Evolutionary conservation across 1,140 invertebrate species (phyloP), one percentile per base, ranked within the genome.

Genomic region (Arctopsyche grandis): DNA sequence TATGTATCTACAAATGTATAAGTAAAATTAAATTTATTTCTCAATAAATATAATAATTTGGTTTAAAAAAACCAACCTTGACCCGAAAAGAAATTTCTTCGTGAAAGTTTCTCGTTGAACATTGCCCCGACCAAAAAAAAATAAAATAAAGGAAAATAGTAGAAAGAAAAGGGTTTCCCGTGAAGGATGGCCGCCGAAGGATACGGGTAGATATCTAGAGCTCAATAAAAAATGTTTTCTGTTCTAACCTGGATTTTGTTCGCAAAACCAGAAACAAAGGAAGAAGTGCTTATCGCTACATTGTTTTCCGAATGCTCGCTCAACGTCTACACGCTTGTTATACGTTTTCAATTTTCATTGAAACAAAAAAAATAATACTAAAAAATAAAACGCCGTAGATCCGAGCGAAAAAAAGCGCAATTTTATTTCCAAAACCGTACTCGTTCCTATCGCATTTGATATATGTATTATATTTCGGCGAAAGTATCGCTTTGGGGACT

Each of bases 201-300:
- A 74, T 74, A 74, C 26, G 71, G 71, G 71, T 74, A 44, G 46
- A 56, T 74, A 74, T 74, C 71, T 74, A n/a, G 52, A 56, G 26
- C 71, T 74, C 71, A 38, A 74, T 74, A 74, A 74, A 74, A 74
- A 74, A 74, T 58, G 48, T 58, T 74, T 46, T 58, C 71, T 58
- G 16, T 21, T 71, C 44, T 46, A 46, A 44, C 46, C 46, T 74
- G 43, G 43, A 46, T 44, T 74, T 74, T 19, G 12, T 46, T 74
- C 24, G 46, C 71, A 26, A 58, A 56, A 74, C 69, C 69, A 48
- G 71, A 74, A 74, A 74, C 71, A 74, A 74, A 74, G 48, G 71
- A 16, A 26, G 26, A 74, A 44, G 71, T 74, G 43, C 71, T 74
- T 74, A 74, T 38, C 52, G 71, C 48, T 56, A 44, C 71, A 26